phyloP scores from a whole-genome alignment of 2,113 vertebrate genomes.

The Daubentonia madagascariensis region DNA sequence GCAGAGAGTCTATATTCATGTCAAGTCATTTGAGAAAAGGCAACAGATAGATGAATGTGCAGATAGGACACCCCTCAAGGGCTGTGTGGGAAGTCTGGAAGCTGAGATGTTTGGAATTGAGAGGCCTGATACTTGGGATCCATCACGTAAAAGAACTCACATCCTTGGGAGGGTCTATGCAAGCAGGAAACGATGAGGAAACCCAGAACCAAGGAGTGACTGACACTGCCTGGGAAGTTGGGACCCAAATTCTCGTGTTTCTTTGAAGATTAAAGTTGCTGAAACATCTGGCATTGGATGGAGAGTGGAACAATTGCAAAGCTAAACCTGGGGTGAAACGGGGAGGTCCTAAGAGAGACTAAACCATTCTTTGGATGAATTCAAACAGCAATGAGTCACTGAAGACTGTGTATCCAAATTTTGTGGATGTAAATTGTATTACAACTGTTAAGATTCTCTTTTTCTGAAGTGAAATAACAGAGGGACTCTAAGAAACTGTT shows the following conservation, averaged over 20 bases:
- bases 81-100: background rate
- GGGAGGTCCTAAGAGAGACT: background rate
- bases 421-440: slow-evolving; percentile 28
- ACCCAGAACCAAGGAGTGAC: background rate
- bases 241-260: background rate
- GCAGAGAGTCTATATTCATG: background rate
- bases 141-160: background rate
- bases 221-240: background rate
- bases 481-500: slow-evolving; percentile 11
- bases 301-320: background rate
- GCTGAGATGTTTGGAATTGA: background rate
- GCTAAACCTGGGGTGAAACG: background rate
- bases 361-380: background rate
- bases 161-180: background rate
- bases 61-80: background rate
- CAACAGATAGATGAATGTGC: background rate
- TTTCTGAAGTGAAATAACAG: slow-evolving; percentile 39
- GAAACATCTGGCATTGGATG: background rate
- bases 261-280: background rate
- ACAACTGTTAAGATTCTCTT: slow-evolving; percentile 32
- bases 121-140: background rate
- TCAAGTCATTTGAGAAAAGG: background rate
- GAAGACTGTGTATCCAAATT: background rate
- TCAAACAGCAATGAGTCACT: background rate
- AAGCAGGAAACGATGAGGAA: background rate